Base-by-base conservation (phyloP, 2,888 invertebrate genomes). In the Chelonus formosanus region DNA sequence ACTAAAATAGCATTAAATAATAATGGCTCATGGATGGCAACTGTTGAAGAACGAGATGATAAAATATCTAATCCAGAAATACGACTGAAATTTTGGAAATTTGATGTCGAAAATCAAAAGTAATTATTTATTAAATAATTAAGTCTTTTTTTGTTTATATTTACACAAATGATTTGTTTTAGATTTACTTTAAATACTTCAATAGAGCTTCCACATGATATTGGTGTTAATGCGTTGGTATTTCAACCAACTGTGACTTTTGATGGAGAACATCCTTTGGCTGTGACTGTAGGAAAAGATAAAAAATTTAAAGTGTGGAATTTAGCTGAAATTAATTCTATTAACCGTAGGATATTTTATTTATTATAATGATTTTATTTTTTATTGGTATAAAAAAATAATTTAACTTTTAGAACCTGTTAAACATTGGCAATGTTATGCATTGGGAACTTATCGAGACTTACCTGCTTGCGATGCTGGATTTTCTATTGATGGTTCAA, bases 31-130 rank as follows among this genome's bases (percentile, higher is more conserved):
- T 94, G 94, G 94, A 86, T 94, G 85, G 92, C 89, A 5, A 93
- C 93, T 0, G 86, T 89, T 4, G 91, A 91, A 78, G 85, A 87
- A 65, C 85, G 89, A 67, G 86, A 89, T 75, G 90, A 91, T 80
- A 83, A 85, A 35, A 80, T 87, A 52, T 87, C 87, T 67, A 83
- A 85, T 57, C 85, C 87, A 4, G 92, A 93, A 83, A 84, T 90
- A 3, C 85, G 90, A 63, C 85, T 94, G 0, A 94, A 94, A 78
- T 94, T 94, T 83, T 94, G 94, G 93, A 76, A 85, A 65, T 92
- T 88, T 75, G 83, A 89, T 72, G 78, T 83, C 2, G 83, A 86
- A 48, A 84, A 85, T 58, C 91, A 92, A 83, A 86, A 82, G 90
- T 91, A 85, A 84, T 6, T 32, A 45, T 43, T 60, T 32, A 45